phyloP scores from a whole-genome alignment of 2,113 vertebrate genomes.

The Sapajus apella region DNA sequence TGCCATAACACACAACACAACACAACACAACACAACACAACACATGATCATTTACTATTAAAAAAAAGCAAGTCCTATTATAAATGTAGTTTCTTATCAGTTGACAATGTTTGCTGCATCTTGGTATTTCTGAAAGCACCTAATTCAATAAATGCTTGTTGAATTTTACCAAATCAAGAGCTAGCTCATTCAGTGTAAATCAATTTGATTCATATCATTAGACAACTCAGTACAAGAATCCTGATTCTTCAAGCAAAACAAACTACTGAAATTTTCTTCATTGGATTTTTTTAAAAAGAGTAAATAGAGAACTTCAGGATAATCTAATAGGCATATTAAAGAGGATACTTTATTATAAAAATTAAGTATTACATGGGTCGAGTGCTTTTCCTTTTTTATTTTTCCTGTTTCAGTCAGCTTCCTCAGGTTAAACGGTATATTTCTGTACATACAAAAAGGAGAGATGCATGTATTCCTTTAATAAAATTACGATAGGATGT shows the following conservation, averaged over 20 bases:
- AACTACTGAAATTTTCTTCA: background rate
- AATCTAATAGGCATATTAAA: background rate
- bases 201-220: background rate
- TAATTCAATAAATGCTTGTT: background rate
- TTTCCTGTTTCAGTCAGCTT: no score
- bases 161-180: slow-evolving; percentile 38
- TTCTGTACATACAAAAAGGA: background rate
- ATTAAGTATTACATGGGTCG: background rate
- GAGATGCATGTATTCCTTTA: background rate
- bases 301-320: background rate
- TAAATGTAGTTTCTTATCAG: background rate
- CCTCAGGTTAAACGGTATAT: background rate
- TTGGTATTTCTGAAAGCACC: background rate
- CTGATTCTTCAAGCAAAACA: background rate
- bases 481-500: background rate
- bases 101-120: background rate
- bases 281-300: background rate
- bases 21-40: background rate
- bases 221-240: background rate
- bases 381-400: no score
- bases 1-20: background rate
- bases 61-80: background rate
- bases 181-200: background rate
- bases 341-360: background rate
- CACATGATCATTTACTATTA: background rate